These are phyloP conservation scores for Arrhopalites spinosus DNA, from an alignment of 2,888 invertebrate genomes.

Conservation along the genomic window DNA sequence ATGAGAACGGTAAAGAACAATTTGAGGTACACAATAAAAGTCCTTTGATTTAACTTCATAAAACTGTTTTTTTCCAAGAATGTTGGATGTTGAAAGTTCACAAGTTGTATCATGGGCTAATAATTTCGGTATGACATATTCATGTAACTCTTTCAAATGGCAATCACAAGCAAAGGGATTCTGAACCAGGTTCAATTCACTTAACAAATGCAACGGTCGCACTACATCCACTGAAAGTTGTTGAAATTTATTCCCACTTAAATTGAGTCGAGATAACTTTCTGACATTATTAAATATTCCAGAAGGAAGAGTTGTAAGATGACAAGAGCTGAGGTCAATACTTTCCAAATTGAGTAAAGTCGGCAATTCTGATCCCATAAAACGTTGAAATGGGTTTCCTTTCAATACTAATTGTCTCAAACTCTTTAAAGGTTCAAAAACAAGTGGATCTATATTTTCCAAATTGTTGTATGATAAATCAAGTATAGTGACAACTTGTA, in stretches of 20 bases:
- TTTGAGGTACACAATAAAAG: conserved; percentile 9
- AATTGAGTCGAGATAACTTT: not conserved
- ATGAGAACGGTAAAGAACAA: not conserved
- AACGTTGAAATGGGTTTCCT: conserved; percentile 12
- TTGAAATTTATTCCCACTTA: not conserved
- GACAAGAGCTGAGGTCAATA: conserved; percentile 21
- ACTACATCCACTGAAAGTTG: not conserved
- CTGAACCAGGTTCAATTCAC: not conserved
- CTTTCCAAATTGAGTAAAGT: not conserved
- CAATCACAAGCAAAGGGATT: conserved; percentile 28
- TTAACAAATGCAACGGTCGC: not conserved
- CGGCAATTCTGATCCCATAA: not conserved
- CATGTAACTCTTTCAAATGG: not conserved
- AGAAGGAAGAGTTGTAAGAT: not conserved
- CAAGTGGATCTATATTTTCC: conserved; percentile 4
- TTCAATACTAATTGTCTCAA: conserved; percentile 1
- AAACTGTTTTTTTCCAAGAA: not conserved
- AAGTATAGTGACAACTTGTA: not conserved
- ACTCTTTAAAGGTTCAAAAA: conserved; percentile 13
- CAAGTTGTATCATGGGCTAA: not conserved
- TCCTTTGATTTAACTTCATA: not conserved
- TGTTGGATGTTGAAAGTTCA: not conserved
- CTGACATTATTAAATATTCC: conserved; percentile 7
- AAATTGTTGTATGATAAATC: conserved; percentile 17
- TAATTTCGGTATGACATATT: not conserved